Conservation (phyloP, 2,113 vertebrate species). For the Butorides virescens region DNA sequence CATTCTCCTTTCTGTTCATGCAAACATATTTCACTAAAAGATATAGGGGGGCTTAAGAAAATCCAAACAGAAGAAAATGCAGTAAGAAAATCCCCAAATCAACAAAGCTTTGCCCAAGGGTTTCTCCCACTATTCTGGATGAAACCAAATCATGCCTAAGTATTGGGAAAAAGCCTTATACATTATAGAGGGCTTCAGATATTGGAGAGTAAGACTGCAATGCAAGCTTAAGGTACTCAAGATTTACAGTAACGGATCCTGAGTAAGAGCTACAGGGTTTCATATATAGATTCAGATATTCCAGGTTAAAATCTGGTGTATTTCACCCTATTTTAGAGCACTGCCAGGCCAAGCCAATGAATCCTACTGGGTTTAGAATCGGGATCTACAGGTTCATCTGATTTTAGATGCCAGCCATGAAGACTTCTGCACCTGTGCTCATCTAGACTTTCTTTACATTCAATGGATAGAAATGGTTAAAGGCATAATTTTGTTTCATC, state of each 20-base stretch:
- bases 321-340: background rate
- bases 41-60: background rate
- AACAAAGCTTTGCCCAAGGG: background rate
- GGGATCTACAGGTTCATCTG: background rate
- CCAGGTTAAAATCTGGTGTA: background rate
- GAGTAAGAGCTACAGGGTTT: background rate
- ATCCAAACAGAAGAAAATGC: background rate
- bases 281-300: background rate
- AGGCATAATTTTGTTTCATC: background rate
- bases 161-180: background rate
- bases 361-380: background rate
- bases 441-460: background rate
- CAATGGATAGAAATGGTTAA: background rate
- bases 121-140: background rate
- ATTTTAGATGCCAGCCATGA: background rate
- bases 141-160: background rate
- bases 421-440: background rate
- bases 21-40: background rate
- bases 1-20: background rate
- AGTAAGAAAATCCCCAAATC: background rate
- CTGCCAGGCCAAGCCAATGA: background rate
- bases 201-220: background rate
- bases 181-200: background rate
- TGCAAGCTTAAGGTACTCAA: background rate
- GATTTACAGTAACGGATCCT: background rate